These are phyloP conservation scores for Ochropleura plecta DNA, from an alignment of 2,888 invertebrate species.

Conservation along the genomic window DNA sequence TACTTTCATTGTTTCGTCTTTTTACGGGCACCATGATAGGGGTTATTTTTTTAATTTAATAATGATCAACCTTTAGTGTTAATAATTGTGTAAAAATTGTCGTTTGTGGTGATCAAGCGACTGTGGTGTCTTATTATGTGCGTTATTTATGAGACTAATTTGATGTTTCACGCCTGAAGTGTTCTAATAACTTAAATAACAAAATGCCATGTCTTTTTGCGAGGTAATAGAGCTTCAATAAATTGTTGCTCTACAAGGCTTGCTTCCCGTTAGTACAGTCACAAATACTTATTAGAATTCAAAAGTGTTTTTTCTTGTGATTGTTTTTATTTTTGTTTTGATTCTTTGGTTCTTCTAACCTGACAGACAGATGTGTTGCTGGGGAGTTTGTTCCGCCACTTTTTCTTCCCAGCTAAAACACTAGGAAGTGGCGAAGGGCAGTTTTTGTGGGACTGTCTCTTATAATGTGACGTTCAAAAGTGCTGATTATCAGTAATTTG, in stretches of 20 bases:
- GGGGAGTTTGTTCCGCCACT: too few species aligned
- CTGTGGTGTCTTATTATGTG: constrained; percentile 2
- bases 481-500: too few species aligned
- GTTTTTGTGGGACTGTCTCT: too few species aligned
- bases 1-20: constrained; percentile 81
- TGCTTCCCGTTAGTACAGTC: neutral
- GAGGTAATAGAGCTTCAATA: constrained; percentile 8
- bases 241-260: constrained; percentile 15
- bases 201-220: constrained; percentile 24
- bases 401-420: too few species aligned
- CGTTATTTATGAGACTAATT: constrained; percentile 23
- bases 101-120: constrained; percentile 28
- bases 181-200: constrained; percentile 35
- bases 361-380: too few species aligned
- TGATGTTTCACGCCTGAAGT: constrained; percentile 6
- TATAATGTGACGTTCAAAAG: too few species aligned
- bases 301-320: too few species aligned
- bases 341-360: too few species aligned
- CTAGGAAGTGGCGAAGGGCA: too few species aligned
- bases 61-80: constrained; percentile 44
- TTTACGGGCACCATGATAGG: constrained; percentile 77
- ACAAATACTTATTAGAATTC: too few species aligned
- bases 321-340: too few species aligned
- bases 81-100: constrained; percentile 47
- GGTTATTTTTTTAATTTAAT: constrained; percentile 70